Evolutionary conservation across 35 echinoderm and acorn worm genomes (phyloP).

Genomic region (Ptychodera flava): DNA sequence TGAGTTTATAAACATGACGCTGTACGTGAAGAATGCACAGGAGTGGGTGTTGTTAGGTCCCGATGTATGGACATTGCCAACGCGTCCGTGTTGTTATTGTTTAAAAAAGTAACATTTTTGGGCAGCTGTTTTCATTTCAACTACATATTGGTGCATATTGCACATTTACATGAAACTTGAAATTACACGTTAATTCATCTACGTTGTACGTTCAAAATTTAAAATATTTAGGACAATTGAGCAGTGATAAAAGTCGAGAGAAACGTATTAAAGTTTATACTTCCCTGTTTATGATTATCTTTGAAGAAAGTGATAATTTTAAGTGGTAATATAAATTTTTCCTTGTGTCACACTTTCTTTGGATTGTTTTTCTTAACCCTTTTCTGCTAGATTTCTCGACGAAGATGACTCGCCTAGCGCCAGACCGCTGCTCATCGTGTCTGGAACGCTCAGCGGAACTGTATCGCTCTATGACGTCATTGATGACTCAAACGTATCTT

Average conservation of each 20-base stretch:
- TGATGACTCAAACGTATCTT: background rate
- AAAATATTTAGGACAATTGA: background rate
- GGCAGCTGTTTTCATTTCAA: too few species aligned
- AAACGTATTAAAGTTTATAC: background rate
- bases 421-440: slow-evolving; percentile 55
- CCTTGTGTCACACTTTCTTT: background rate
- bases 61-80: too few species aligned
- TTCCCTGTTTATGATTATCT: background rate
- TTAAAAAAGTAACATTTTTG: too few species aligned
- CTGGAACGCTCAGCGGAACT: slow-evolving; percentile 69
- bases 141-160: too few species aligned
- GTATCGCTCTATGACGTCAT: slow-evolving; percentile 67
- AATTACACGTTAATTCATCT: background rate
- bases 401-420: slow-evolving; percentile 12
- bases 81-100: too few species aligned
- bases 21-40: too few species aligned
- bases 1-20: too few species aligned
- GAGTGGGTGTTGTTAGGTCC: too few species aligned
- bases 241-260: background rate
- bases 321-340: background rate
- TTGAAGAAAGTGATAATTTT: background rate
- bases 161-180: too few species aligned
- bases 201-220: background rate
- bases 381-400: slow-evolving; percentile 52
- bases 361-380: background rate